Conservation (phyloP, 2,888 invertebrate species). For the Drosophila nr. perissopoda region DNA sequence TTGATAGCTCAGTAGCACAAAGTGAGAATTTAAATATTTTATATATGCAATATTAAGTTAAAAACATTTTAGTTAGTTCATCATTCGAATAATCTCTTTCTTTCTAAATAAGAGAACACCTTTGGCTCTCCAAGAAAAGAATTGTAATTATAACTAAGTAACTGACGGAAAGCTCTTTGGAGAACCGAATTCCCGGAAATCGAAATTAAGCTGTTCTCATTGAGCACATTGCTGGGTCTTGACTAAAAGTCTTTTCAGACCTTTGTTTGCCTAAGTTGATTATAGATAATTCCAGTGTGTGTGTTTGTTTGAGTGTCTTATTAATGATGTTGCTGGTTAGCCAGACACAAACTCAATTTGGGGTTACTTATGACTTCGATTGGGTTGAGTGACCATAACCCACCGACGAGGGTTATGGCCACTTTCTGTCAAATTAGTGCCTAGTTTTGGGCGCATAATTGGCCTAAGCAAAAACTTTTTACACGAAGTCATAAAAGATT, state of each 20-base stretch:
- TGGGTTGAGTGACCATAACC: slow-evolving; percentile 53
- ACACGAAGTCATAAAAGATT: slow-evolving; percentile 74
- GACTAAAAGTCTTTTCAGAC: slow-evolving; percentile 4
- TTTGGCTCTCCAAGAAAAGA: background rate
- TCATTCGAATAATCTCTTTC: background rate
- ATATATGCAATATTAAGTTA: background rate
- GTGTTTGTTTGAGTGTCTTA: slow-evolving; percentile 16
- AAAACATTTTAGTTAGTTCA: too few relatives aligned
- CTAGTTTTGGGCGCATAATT: slow-evolving; percentile 73
- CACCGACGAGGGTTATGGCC: slow-evolving; percentile 41
- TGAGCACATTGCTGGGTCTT: slow-evolving; percentile 9
- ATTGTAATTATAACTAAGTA: slow-evolving; percentile 11
- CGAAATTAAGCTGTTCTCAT: slow-evolving; percentile 21
- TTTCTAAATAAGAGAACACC: background rate
- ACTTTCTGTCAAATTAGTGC: slow-evolving; percentile 78
- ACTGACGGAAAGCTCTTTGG: background rate
- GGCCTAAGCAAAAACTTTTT: slow-evolving; percentile 66
- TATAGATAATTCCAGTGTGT: slow-evolving; percentile 37
- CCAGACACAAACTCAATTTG: slow-evolving; percentile 64
- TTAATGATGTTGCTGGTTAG: slow-evolving; percentile 43
- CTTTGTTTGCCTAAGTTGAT: slow-evolving; percentile 13
- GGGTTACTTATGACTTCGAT: slow-evolving; percentile 43
- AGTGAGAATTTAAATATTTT: background rate
- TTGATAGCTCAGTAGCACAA: background rate
- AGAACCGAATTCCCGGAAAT: slow-evolving; percentile 15